phyloP scores from a whole-genome alignment of 2,888 invertebrate genomes.

The Hemicrepidius hirtus region DNA sequence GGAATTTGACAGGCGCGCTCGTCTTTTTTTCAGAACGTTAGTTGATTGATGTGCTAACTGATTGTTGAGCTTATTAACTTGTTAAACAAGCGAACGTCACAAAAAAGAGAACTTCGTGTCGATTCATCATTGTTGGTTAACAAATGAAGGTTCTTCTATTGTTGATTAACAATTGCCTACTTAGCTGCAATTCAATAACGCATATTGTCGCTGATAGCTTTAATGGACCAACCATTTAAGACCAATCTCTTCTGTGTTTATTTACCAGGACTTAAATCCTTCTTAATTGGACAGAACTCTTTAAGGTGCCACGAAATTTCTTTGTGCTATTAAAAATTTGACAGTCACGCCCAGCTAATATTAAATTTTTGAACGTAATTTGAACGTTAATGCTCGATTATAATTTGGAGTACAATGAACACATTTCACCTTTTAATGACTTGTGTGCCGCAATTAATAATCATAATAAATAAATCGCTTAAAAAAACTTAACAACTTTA shows the following conservation, averaged over 20 bases:
- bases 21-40: constrained; percentile 55
- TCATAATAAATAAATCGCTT: constrained; percentile 39
- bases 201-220: constrained; percentile 64
- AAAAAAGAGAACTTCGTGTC: constrained; percentile 61
- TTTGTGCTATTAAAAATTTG: constrained; percentile 48
- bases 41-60: constrained; percentile 71
- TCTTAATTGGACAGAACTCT: constrained; percentile 60
- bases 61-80: constrained; percentile 72
- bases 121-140: constrained; percentile 69
- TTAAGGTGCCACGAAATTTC: constrained; percentile 54
- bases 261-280: constrained; percentile 58
- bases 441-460: constrained; percentile 35
- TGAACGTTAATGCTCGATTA: constrained; percentile 46
- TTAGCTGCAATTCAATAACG: constrained; percentile 62
- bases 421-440: constrained; percentile 40
- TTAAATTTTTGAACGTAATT: constrained; percentile 52
- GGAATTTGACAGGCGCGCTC: constrained; percentile 67
- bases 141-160: constrained; percentile 67
- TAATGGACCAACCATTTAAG: constrained; percentile 61
- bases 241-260: constrained; percentile 53
- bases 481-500: constrained; percentile 31
- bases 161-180: constrained; percentile 69
- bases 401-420: constrained; percentile 47
- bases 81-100: constrained; percentile 69
- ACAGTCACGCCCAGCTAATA: constrained; percentile 55